Conservation (phyloP, 1,140 invertebrate species). For the Periplaneta americana region DNA sequence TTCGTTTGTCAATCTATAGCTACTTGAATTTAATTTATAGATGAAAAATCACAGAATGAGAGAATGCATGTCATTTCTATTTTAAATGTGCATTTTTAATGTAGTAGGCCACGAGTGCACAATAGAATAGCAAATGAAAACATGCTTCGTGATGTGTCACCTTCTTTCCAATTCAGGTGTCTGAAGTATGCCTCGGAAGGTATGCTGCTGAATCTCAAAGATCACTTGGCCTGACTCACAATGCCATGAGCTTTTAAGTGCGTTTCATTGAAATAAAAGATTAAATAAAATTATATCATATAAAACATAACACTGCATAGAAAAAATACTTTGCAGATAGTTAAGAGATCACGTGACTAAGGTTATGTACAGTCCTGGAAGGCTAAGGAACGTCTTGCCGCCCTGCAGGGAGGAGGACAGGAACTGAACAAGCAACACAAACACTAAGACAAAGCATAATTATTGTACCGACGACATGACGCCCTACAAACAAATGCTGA, state of each 20-base stretch:
- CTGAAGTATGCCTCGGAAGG: too few relatives aligned
- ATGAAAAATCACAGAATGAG: too few relatives aligned
- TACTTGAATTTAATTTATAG: too few relatives aligned
- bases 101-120: too few relatives aligned
- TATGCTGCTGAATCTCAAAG: too few relatives aligned
- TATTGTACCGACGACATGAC: not conserved
- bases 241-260: not conserved
- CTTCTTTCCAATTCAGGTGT: too few relatives aligned
- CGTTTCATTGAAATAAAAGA: not conserved
- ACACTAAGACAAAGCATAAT: not conserved
- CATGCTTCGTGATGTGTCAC: too few relatives aligned
- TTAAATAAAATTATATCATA: not conserved
- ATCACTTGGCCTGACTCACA: too few relatives aligned
- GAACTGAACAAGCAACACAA: not conserved
- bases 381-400: not conserved
- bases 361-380: not conserved
- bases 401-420: not conserved
- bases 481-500: constrained; percentile 10
- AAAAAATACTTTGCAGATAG: not conserved
- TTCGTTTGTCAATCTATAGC: too few relatives aligned
- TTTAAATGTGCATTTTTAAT: too few relatives aligned
- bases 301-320: not conserved
- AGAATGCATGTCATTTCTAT: too few relatives aligned
- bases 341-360: not conserved
- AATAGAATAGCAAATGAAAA: too few relatives aligned